Base-by-base conservation (phyloP, 2,797 vertebrate genomes). In the Channallabes apus region DNA sequence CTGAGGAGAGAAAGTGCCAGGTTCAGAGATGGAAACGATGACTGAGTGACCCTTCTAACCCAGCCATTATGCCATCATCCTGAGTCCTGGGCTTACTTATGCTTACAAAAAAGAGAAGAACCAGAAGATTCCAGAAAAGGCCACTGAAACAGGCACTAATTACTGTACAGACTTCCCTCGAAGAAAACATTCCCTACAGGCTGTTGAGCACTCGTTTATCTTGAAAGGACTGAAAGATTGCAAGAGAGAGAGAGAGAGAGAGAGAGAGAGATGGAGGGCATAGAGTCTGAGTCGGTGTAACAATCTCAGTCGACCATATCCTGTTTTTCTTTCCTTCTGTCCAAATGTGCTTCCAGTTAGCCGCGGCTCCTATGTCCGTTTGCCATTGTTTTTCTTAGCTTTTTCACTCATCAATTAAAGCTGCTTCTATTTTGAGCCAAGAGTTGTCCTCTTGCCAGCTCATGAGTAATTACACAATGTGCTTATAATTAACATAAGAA, bases 401-500 rank as follows among this genome's bases (percentile, higher is more conserved):
- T 82, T 85, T 75, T 82, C 75, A 38, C 62, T 85, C 86, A 83
- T 85, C 81, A 86, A 86, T 87, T 88, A 88, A 86, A 89, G 72
- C 85, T 68, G 75, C 56, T 88, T 83, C 89, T 90, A 87, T 90
- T 90, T 89, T 84, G 67, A 85, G 87, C 80, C 71, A 72, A 79
- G 78, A 41, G 62, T 86, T 87, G 83, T 88, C 82, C 80, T 68
- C 69, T 67, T 79, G 86, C 87, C 88, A 91, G 81, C 87, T 81
- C 88, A 85, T 91, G 91, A 92, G 90, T 91, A 92, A 93, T 94
- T 92, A 91, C 84, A 93, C 89, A 88, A 91, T 88, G 87, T 91
- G 89, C 87, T 56, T 77, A 88, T 94, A 95, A 95, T 96, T 94
- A 95, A 93, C 92, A 91, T 90, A 89, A 87, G 90, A 89, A 91